Base-by-base conservation (phyloP, 2,113 vertebrate species). In the Mastomys natalensis region DNA sequence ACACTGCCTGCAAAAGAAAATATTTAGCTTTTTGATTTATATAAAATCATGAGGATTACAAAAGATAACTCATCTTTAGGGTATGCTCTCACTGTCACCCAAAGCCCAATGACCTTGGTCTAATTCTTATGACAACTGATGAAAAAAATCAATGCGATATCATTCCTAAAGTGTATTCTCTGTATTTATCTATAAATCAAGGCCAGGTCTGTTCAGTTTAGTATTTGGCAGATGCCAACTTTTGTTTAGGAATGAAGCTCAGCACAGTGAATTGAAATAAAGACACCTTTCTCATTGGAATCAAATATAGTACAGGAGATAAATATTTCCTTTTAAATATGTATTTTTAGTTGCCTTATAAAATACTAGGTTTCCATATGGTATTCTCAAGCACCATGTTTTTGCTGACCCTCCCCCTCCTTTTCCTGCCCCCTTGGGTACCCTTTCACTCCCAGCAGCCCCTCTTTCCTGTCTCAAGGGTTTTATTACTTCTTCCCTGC, bases 61-160 rank as follows among this genome's bases (percentile, higher is more conserved):
- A 68, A 94, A 72, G 82, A 55, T 91, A 92, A 91, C 94, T 92
- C 60, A 62, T 64, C 91, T 95, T 64, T 78, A 93, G 84, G 17
- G 66, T 93, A 92, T 22, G 92, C 95, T 97, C 97, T 95, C 80
- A 81, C 22, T 88, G 5, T 81, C 97, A 90, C 82, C 93, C 91
- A 96, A 96, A 93, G 15, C 37, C 51, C 80, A 95, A 87, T 93
- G 31, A 94, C 91, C 90, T 93, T 81, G 43, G 74, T 84, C 88
- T 94, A 51, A 91, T 78, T 96, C 7, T 88, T 85, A 87, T 17
- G 78, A 86, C 80, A 95, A 88, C 55, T 85, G 62, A 87, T 58
- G 66, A 48, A 90, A 91, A 93, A 76, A 91, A 55, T 48, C 73
- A 89, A 3, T 87, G 17, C 89, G 55, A 85, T 90, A 80, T 88